Base-by-base conservation (phyloP, 2,888 invertebrate species). In the Hypomecis punctinalis region DNA sequence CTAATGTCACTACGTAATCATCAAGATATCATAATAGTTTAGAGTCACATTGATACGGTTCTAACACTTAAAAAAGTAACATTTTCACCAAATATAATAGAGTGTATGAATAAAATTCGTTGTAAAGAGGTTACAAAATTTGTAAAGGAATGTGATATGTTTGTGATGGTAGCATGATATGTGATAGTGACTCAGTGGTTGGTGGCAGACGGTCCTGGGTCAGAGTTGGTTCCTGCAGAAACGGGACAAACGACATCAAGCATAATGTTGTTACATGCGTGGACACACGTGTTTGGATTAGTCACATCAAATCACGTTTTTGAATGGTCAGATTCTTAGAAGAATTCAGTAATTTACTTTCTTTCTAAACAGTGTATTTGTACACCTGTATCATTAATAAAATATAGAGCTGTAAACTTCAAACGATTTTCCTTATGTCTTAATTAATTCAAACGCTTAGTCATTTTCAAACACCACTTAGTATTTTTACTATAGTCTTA, bases 201-300 rank as follows among this genome's bases (percentile, higher is more conserved):
- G 73, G 83, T 81, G 56, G 60, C 57, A 82, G 92, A 86, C 85
- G 91, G 87, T 80, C 91, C 91, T 80, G 87, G 88, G 63, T 92
- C 93, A 74, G 83, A 86, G 88, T 87, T 93, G 91, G 89, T 92
- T 88, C 93, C 93, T 93, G 92, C 78, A 81, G 86, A 89, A 83
- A 85, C 71, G 83, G 86, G 86, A 91, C 89, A 91, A 81, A 90
- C 83, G 73, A 88, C 88, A 88, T 89, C 89, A 90, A 92, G 92
- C 92, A 75, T 76, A 75, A 80, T 71, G 77, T 76, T 83, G 87
- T 90, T 89, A 89, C 88, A 85, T 86, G 91, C 92, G 85, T 86
- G 86, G 74, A 83, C 88, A 90, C 89, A 88, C 86, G 88, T 86
- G 86, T 69, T 61, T 5, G 66, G 72, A 77, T 86, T 86, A 84